Evolutionary conservation across 2,888 invertebrate species (phyloP).

Genomic region (Stenurella melanura): DNA sequence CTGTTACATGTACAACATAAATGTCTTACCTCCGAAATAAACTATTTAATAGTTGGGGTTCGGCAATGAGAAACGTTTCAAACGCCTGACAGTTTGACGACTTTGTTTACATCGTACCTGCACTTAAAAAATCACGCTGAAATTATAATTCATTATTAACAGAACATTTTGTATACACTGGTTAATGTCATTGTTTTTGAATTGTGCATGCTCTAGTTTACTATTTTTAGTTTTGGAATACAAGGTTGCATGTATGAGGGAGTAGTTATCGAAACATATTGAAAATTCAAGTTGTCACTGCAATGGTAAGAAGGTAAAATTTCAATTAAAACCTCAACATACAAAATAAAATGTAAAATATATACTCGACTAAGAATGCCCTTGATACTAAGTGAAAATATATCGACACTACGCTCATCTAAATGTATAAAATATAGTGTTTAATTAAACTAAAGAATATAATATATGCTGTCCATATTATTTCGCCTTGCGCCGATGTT

Average conservation of each 20-base stretch:
- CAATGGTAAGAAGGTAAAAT: too few relatives aligned
- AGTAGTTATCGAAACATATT: too few relatives aligned
- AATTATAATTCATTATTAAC: constrained; percentile 33
- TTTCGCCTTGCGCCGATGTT: too few relatives aligned
- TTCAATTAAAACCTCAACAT: too few relatives aligned
- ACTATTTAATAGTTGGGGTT: constrained; percentile 7
- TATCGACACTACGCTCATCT: too few relatives aligned
- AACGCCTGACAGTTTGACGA: constrained; percentile 29
- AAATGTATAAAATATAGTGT: too few relatives aligned
- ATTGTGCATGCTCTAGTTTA: neutral
- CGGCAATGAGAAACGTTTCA: constrained; percentile 12
- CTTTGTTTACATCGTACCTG: constrained; percentile 24
- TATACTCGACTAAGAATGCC: too few relatives aligned
- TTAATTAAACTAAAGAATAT: too few relatives aligned
- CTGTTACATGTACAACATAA: constrained; percentile 14
- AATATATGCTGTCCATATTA: too few relatives aligned
- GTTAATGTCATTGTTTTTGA: constrained; percentile 27
- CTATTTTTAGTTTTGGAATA: constrained; percentile 20
- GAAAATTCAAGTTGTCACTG: too few relatives aligned
- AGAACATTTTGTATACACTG: constrained; percentile 8
- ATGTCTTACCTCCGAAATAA: constrained; percentile 29
- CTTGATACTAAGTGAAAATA: too few relatives aligned
- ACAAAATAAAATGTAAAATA: too few relatives aligned
- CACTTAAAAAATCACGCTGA: constrained; percentile 12
- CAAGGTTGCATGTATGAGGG: neutral